Base-by-base conservation (phyloP, 1,140 invertebrate species). In the Monochamus saltuarius region DNA sequence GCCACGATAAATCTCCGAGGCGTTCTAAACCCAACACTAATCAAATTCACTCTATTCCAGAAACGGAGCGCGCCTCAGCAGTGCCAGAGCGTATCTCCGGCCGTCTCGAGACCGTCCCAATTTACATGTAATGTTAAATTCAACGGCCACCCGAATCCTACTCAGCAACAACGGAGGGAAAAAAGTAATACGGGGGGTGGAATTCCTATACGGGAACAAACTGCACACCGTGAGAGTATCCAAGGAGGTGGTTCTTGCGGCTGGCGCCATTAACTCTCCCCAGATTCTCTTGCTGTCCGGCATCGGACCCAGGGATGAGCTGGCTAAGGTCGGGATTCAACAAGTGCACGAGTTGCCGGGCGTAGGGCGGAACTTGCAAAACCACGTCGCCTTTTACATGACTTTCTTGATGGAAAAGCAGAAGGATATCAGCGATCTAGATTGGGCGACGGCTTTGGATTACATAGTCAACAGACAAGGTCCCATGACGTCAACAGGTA, bases 311-410 rank as follows among this genome's bases (percentile, higher is more conserved):
- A 74, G 66, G 61, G 62, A 77, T 1, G 79, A 84, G 83, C 16
- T 78, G 65, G 19, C 78, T 73, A 52, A 70, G 79, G 54, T 81
- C 73, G 77, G 79, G 36, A 76, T 85, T 35, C 72, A 64, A 53
- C 68, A 74, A 45, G 80, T 85, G 0, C 80, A 84, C 34, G 82
- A 91, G 59, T 76, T 90, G n/a, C 85, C 84, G 0, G 89, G 89
- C 0, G 90, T 92, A 2, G 89, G 90, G 0, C 80, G 85, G 58
- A 91, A 91, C 69, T 74, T 91, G 1, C 89, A 88, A 9, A 89
- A 89, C 70, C 88, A 89, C 64, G 84, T 88, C 0, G 84, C 87
- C 0, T 84, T 81, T 35, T 81, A 77, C 9, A 64, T 85, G 36
- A 70, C 73, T 22, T 83, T 80, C 58, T 73, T 68, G 0, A 55